Percentiles rank a stretch among this genome's conserved stretches.
Conservation (phyloP, 1,140 invertebrate genomes). For the Meloidogyne exigua region DNA sequence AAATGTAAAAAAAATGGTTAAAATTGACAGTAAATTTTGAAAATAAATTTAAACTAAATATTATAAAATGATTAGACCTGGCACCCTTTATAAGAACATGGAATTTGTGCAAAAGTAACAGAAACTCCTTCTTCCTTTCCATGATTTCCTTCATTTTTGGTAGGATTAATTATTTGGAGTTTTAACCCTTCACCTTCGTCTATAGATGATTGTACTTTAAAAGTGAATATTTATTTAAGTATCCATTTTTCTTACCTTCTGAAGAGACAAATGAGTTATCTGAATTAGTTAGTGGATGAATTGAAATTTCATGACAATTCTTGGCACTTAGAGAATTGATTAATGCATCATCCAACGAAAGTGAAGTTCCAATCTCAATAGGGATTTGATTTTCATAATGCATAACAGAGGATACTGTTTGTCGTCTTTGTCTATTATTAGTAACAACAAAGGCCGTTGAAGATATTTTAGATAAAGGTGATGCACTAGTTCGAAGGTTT, state of each 20-base stretch:
- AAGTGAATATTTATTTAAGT: neutral
- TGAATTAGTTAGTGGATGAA: neutral
- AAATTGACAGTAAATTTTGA: neutral
- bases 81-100: slow-evolving; percentile 37
- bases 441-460: neutral
- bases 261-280: neutral
- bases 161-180: too few relatives aligned
- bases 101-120: slow-evolving; percentile 11
- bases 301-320: neutral
- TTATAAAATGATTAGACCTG: slow-evolving; percentile 11
- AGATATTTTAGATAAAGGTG: neutral
- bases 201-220: neutral
- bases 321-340: neutral
- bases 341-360: neutral
- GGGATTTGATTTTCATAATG: neutral
- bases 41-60: neutral
- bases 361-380: neutral
- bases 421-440: neutral
- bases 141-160: neutral
- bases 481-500: neutral
- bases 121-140: neutral
- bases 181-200: neutral
- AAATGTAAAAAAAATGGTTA: too few relatives aligned
- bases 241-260: neutral
- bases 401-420: neutral